Base-by-base conservation (phyloP, 1,140 invertebrate species). In the Plutomurus gul region DNA sequence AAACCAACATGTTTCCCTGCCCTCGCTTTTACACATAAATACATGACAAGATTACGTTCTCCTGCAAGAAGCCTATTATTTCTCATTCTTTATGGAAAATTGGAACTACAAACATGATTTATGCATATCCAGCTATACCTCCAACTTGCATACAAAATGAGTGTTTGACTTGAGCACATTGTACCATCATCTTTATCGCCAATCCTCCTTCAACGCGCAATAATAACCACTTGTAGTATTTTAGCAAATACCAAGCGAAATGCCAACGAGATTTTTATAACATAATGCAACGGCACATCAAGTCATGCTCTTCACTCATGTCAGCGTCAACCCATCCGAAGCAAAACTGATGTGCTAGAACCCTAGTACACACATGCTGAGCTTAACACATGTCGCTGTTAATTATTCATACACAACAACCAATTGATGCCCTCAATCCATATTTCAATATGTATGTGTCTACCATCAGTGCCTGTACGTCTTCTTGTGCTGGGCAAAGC, bases 1-100 rank as follows among this genome's bases (percentile, higher is more conserved):
- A 65, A 65, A 65, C 56, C 56, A 65, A 65, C 56, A 65, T 65
- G 56, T 65, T 65, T 65, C 56, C 56, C 16, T 60, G 51, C 51
- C 51, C 56, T 65, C 56, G 30, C 56, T 65, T 65, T 65, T 65
- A 33, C 56, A 33, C 56, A 33, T 65, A 30, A 65, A 65, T 65
- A 30, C 56, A 65, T 27, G 56, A 65, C 56, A 65, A 30, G 56
- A 65, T 65, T 65, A 65, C 56, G 30, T 65, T 33, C 27, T 65
- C 56, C 18, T 33, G 22, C 36, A 27, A 65, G 27, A 25, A 65
- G 27, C 56, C 27, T 65, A 65, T 65, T 36, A 65, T 65, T 65
- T 65, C 56, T 65, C 25, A 65, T 65, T 65, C 56, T 11, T 27
- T 65, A 65, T 65, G 56, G 56, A 30, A 65, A 65, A 65, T 33